Conservation (phyloP, 23 tunicate genomes). For the Styela plicata region DNA sequence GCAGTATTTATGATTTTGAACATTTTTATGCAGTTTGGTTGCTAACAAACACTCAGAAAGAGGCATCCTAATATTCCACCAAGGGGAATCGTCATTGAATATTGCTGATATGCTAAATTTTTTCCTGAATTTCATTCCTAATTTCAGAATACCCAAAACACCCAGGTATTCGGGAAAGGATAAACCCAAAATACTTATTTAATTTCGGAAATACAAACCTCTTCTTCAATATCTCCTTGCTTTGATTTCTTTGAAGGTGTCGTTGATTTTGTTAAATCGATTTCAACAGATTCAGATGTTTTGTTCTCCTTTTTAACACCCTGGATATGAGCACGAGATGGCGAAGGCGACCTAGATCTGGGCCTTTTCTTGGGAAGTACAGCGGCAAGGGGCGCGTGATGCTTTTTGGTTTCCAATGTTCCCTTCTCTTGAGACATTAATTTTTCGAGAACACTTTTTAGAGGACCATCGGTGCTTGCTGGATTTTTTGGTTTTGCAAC, state of each 20-base stretch:
- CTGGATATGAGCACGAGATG: not conserved
- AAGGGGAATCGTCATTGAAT: no score
- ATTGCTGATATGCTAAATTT: no score
- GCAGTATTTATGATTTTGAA: no score
- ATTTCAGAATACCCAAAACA: no score
- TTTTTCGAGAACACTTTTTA: not conserved
- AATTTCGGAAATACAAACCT: not conserved
- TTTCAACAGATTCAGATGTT: not conserved
- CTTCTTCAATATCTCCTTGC: not conserved
- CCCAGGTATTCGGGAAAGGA: no score
- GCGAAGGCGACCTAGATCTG: not conserved
- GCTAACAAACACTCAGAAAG: no score
- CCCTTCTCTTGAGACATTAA: not conserved
- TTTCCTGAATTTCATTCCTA: no score
- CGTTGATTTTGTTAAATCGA: not conserved
- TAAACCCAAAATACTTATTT: no score
- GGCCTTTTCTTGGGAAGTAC: not conserved
- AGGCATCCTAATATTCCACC: no score
- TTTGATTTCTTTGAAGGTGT: not conserved
- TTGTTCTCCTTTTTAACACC: not conserved
- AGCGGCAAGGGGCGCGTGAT: not conserved
- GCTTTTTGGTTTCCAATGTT: not conserved
- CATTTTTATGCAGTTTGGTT: no score
- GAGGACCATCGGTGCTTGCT: not conserved
- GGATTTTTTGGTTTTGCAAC: not conserved